These are phyloP conservation scores for Mustela erminea DNA, from an alignment of 2,797 vertebrate genomes.

Conservation along the genomic window DNA sequence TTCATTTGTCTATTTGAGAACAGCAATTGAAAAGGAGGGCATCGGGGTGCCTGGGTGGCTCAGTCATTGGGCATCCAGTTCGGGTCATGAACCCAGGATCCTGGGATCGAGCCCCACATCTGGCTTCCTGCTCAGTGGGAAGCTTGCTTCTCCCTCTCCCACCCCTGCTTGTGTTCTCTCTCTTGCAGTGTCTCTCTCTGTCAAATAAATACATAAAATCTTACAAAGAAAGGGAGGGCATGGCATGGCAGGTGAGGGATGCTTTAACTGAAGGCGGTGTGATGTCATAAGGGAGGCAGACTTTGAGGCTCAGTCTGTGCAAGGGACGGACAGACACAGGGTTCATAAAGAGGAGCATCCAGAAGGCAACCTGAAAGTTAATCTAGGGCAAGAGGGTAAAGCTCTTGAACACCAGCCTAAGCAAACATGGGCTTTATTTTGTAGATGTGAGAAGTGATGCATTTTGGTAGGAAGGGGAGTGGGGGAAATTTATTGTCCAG, in stretches of 20 bases:
- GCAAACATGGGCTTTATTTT: neutral
- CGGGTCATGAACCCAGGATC: too few species aligned
- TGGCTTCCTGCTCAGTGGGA: too few species aligned
- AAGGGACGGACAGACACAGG: neutral
- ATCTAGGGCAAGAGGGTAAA: neutral
- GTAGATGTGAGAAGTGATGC: neutral
- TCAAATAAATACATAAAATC: too few species aligned
- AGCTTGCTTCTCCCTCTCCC: too few species aligned
- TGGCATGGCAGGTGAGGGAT: neutral
- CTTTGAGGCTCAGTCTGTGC: neutral
- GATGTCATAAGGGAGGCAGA: neutral
- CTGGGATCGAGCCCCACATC: too few species aligned
- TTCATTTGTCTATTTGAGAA: neutral
- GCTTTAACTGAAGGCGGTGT: neutral
- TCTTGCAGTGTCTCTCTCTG: too few species aligned
- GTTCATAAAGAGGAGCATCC: neutral
- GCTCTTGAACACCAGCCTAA: neutral
- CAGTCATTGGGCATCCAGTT: too few species aligned
- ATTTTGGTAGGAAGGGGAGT: neutral
- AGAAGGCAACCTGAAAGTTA: neutral
- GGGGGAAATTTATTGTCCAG: conserved; percentile 54
- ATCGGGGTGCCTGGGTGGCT: too few species aligned
- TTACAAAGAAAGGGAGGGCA: neutral
- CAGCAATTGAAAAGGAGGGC: neutral
- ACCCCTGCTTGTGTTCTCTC: too few species aligned